Evolutionary conservation across 2,113 vertebrate species (phyloP), one percentile per base, ranked within the genome.

Genomic region (Tyto alba): DNA sequence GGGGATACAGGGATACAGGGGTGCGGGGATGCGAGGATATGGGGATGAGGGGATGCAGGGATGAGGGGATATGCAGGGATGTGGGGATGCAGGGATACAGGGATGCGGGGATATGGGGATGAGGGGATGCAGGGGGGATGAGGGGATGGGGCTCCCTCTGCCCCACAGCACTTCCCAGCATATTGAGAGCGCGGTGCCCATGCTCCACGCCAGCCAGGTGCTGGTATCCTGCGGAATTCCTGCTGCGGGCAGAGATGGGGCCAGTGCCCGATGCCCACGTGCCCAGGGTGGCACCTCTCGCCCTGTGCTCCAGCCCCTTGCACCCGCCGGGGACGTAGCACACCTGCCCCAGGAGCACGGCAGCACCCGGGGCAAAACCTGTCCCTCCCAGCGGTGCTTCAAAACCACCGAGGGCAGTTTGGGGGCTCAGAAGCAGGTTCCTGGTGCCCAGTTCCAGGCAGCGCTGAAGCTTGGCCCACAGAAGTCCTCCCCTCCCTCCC

Each of bases 311-410:
- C 82, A 40, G 68, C 53, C 38, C 62, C 68, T n/a, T 1, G 55
- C 59, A 7, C 1, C 83, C 5, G 0, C 2, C 11, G 1, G 32
- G 75, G 48, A 40, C 0, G 2, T 2, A 5, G 9, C 2, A 0
- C 48, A 3, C 36, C 52, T 4, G 53, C 50, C 63, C 23, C 86
- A 4, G 72, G 71, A 56, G 77, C 3, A 0, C 1, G 0, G 34
- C 8, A 2, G 4, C 1, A 0, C 5, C 19, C 2, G 2, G 36
- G 67, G 43, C 50, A 36, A 62, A 81, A 38, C 30, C 34, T 22
- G 40, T 19, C 56, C 56, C 36, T 68, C 32, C 9, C 0, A 2
- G 32, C 3, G 72, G 16, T 25, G 22, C 2, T 72, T 21, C 1
- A 4, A 9, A 68, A 56, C 32, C 62, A 4, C 84, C 5, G 0